These are phyloP conservation scores for Acrobasis suavella DNA, from an alignment of 2,888 invertebrate genomes.

Conservation along the genomic window DNA sequence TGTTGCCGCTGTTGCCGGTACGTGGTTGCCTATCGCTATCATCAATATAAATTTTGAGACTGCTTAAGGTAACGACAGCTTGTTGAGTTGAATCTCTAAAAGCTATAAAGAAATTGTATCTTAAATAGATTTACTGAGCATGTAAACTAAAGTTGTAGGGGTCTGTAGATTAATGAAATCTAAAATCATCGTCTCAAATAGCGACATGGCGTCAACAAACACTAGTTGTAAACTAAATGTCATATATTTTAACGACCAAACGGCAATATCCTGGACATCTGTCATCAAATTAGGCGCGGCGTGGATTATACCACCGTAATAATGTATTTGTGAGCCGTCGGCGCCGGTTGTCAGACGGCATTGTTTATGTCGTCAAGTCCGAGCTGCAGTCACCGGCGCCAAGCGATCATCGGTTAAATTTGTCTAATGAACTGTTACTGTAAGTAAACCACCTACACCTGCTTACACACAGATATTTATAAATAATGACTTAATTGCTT, in stretches of 20 bases:
- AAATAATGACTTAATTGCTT: slow-evolving; percentile 7
- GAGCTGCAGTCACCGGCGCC: slow-evolving; percentile 27
- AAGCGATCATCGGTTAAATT: slow-evolving; percentile 33
- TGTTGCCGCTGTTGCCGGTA: no score
- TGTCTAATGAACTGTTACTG: slow-evolving; percentile 33
- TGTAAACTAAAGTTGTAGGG: background rate
- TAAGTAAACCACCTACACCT: slow-evolving; percentile 23
- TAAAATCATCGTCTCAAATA: background rate
- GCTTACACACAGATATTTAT: slow-evolving; percentile 21
- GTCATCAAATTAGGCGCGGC: slow-evolving; percentile 11
- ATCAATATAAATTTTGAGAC: no score
- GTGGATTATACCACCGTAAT: no score
- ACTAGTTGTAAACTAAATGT: slow-evolving; percentile 9
- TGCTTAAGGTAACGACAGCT: no score
- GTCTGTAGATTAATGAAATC: background rate
- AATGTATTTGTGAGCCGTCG: slow-evolving; percentile 18
- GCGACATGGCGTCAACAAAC: slow-evolving; percentile 7
- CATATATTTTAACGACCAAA: slow-evolving; percentile 12
- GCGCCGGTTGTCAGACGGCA: slow-evolving; percentile 27
- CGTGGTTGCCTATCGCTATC: no score
- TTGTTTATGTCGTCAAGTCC: slow-evolving; percentile 23
- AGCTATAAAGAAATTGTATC: background rate
- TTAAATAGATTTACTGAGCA: background rate
- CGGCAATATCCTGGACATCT: slow-evolving; percentile 13
- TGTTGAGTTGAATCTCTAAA: background rate